phyloP scores from a whole-genome alignment of 1,140 invertebrate genomes.

The Oryctes rhinoceros region DNA sequence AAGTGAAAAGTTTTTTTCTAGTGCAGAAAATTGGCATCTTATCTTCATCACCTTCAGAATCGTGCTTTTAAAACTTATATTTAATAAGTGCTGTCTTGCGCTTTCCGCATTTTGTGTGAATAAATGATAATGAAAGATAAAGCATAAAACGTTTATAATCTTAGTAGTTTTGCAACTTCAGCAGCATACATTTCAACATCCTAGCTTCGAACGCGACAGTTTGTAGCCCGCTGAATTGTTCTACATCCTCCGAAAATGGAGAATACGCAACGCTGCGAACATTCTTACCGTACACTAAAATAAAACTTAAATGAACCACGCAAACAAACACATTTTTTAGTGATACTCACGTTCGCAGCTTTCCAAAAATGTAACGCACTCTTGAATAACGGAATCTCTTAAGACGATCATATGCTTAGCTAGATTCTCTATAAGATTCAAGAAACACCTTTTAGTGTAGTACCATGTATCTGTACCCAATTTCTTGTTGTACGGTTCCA shows the following conservation, averaged over 20 bases:
- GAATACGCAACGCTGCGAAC: conserved; percentile 86
- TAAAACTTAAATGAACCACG: conserved; percentile 11
- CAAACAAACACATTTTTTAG: background rate
- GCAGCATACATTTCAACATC: conserved; percentile 82
- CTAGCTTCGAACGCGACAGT: conserved; percentile 94
- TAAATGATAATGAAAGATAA: too few species aligned
- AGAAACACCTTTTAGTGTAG: conserved; percentile 94
- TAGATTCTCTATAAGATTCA: conserved; percentile 92
- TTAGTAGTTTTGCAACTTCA: conserved; percentile 71
- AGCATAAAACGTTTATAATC: too few species aligned
- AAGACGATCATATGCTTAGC: conserved; percentile 91
- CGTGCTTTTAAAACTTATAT: too few species aligned
- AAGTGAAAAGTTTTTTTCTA: too few species aligned
- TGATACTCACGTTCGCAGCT: conserved; percentile 78
- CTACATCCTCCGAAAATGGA: conserved; percentile 78
- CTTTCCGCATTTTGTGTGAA: too few species aligned
- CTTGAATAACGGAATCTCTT: conserved; percentile 86
- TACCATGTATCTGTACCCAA: conserved; percentile 97
- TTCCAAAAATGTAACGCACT: conserved; percentile 92
- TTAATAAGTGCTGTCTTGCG: too few species aligned
- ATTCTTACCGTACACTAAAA: conserved; percentile 81
- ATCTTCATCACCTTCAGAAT: too few species aligned
- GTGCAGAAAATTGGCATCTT: too few species aligned
- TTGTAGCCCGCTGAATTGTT: conserved; percentile 80
- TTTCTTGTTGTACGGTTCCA: conserved; percentile 96